A percentile compares a stretch with the other conserved stretches of the same genome.
phyloP scores from a whole-genome alignment of 2,113 vertebrate species.

The Pachyramphus minor region DNA sequence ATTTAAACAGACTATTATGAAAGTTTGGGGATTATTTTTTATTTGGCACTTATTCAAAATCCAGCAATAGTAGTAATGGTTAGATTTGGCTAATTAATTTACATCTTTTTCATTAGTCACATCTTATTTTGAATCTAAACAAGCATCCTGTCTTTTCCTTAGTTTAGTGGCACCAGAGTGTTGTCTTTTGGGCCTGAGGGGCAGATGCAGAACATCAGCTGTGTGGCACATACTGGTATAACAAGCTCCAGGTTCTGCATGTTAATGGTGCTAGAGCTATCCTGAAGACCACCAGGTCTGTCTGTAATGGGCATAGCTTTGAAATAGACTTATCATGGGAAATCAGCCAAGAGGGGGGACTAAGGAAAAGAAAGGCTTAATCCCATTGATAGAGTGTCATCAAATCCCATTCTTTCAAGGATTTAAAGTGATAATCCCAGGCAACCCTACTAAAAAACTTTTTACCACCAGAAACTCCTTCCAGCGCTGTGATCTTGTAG shows the following conservation, averaged over 20 bases:
- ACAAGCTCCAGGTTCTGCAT: background rate
- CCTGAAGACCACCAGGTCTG: background rate
- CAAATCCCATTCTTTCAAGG: background rate
- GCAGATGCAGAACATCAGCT: background rate
- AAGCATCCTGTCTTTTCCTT: background rate
- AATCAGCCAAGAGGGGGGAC: background rate
- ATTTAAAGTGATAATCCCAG: slow-evolving; percentile 6
- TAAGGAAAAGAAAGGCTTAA: background rate
- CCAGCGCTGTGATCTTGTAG: background rate
- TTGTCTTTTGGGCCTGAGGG: background rate
- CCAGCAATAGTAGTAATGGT: background rate
- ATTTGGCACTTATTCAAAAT: background rate
- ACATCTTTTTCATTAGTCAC: background rate
- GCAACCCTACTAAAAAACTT: background rate
- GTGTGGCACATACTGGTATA: fast-evolving
- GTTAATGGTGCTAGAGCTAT: background rate
- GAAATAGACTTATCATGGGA: background rate
- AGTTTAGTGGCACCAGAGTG: background rate
- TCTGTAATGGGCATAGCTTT: background rate
- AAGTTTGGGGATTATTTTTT: background rate
- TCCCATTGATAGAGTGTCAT: background rate
- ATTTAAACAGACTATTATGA: background rate
- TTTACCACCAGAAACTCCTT: background rate
- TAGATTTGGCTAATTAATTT: background rate
- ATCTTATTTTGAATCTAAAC: background rate